Base-by-base conservation (phyloP, 2,113 vertebrate species). In the Peromyscus polionotus region DNA sequence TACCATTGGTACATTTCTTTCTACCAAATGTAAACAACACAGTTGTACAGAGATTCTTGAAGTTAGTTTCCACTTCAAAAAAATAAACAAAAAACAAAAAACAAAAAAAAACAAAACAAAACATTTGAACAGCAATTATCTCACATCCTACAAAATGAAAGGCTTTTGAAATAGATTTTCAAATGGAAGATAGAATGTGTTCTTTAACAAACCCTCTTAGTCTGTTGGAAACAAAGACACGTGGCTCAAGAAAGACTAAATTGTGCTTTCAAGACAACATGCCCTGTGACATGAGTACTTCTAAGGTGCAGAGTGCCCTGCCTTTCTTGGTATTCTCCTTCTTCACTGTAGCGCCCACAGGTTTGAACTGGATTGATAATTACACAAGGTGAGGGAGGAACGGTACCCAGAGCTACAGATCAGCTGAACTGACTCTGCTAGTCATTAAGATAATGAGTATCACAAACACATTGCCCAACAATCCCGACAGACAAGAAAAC, bases 401-500 rank as follows among this genome's bases (percentile, higher is more conserved):
- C 61, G 90, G 1, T 39, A 7, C 7, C 48, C n/a, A 39, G 89
- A 22, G 51, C 57, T 87, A 16, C 59, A 86, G 45, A 42, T 91
- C 90, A 91, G 81, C 76, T 86, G 54, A 92, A 54, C 57, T 73
- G 33, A 7, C 65, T 92, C 36, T 90, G 51, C 36, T 59, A 14
- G 83, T 90, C 80, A 68, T 5, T 93, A 81, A 94, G 94, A 94
- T 91, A 86, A 95, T 67, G 39, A 63, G 13, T 68, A 22, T 95
- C 77, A 86, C 57, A 77, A 54, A 89, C 28, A 90, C 24, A 9
- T 97, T 96, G 73, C 81, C 86, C 67, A 95, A 42, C 75, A 39
- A 39, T 88, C 67, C 93, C 75, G 36, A 73, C 45, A 59, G 95
- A 87, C 48, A 70, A 79, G 88, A 93, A 94, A 54, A 42, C 63